Evolutionary conservation across 2,113 vertebrate species (phyloP).

Genomic region (Perognathus longimembris): DNA sequence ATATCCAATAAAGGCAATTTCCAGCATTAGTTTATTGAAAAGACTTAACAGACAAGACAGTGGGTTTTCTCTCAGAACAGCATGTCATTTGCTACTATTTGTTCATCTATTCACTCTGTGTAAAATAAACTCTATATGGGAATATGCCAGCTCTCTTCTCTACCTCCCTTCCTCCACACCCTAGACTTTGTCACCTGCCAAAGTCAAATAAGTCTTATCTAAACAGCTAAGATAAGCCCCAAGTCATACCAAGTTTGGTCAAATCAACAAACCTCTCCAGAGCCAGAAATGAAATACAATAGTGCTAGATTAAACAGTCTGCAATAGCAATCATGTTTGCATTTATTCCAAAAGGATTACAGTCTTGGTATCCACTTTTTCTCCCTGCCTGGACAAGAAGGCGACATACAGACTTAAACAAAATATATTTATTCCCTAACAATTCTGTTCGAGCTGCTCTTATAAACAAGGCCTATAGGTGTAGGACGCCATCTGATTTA

Average conservation of each 20-base stretch:
- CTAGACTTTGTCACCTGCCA: conserved; percentile 87
- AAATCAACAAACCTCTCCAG: conserved; percentile 87
- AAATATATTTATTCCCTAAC: conserved; percentile 86
- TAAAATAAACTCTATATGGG: conserved; percentile 81
- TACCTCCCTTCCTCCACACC: conserved; percentile 80
- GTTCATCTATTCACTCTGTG: conserved; percentile 66
- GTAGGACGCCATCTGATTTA: conserved; percentile 81
- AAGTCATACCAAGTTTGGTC: conserved; percentile 82
- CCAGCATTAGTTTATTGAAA: conserved; percentile 61
- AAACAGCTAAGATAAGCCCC: conserved; percentile 87
- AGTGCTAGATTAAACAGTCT: conserved; percentile 91
- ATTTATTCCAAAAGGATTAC: conserved; percentile 95
- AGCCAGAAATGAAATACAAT: conserved; percentile 90
- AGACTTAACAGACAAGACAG: conserved; percentile 75
- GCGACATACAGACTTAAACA: conserved; percentile 90
- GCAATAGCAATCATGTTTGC: conserved; percentile 92
- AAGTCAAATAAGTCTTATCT: conserved; percentile 87
- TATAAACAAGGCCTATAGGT: conserved; percentile 87
- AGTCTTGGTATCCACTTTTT: conserved; percentile 89
- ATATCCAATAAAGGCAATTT: conserved; percentile 74
- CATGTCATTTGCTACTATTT: conserved; percentile 78
- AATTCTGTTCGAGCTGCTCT: conserved; percentile 84
- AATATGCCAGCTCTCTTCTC: conserved; percentile 74
- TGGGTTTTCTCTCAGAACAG: conserved; percentile 63
- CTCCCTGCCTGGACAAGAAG: conserved; percentile 92